Evolutionary conservation across 2,888 invertebrate species (phyloP), one percentile per base, ranked within the genome.

Genomic region (Danaus chrysippus): DNA sequence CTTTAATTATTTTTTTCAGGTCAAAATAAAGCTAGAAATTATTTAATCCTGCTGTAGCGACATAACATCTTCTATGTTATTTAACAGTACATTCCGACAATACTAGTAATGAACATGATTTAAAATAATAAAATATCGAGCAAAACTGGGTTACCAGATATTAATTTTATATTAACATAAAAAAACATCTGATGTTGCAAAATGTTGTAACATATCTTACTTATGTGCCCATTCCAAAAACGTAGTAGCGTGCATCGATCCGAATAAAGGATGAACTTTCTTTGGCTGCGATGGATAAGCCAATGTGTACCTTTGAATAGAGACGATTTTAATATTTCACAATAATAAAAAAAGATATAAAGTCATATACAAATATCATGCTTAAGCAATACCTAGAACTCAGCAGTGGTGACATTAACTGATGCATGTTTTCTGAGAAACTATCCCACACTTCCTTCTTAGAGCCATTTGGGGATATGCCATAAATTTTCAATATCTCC

Each of bases 141-240:
- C 23, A 6, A 34, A 34, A 5, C 23, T 8, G 6, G 23, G 23
- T 34, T 34, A 34, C 23, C 6, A 34, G 2, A 34, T 34, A 34
- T 34, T 5, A 34, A 6, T 34, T 34, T 34, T 34, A 5, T 34
- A 34, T 34, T 34, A 34, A 34, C 23, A 34, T 34, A 34, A 34
- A 23, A n/a, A 34, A 34, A 2, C 23, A 34, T 6, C 23, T 34
- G 23, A 34, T 3, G 23, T 23, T 34, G 23, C 23, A 34, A n/a
- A 57, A 23, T n/a, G n/a, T 54, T 11, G 13, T 10, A 52, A 23
- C 13, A 58, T 15, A 53, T 58, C 88, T 84, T 86, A 93, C 93
- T 92, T 93, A 71, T 94, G 94, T 3, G 95, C 93, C 96, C 96
- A 96, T 68, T 93, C 92, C 70, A 94, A 92, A 73, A 94, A 95